Conservation (phyloP, 2,113 vertebrate species). For the Struthio camelus region DNA sequence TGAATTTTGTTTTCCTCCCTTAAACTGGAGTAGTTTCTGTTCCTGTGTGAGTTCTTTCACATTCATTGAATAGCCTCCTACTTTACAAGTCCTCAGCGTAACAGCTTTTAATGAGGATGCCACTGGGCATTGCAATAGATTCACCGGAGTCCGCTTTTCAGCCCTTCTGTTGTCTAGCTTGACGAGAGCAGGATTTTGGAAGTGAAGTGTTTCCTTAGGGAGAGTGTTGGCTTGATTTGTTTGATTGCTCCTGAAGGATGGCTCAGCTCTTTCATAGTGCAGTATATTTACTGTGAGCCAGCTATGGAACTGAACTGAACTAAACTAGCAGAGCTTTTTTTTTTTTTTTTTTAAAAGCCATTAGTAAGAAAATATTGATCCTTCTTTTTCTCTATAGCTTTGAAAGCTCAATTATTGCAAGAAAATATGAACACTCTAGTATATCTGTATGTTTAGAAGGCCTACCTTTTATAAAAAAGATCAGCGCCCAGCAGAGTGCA, state of each 20-base stretch:
- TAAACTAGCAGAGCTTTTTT: neutral
- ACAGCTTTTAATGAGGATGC: neutral
- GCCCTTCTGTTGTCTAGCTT: neutral
- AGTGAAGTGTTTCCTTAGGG: neutral
- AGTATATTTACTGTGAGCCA: fast-evolving
- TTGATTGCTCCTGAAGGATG: neutral
- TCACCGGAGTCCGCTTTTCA: neutral
- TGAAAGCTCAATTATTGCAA: neutral
- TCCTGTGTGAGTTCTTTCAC: too few species aligned
- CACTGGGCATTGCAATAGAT: neutral
- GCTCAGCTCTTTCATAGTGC: neutral
- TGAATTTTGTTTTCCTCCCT: neutral
- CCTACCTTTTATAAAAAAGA: neutral
- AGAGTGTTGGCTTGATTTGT: neutral
- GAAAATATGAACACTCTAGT: neutral
- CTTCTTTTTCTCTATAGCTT: neutral
- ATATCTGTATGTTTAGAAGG: neutral
- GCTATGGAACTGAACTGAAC: neutral
- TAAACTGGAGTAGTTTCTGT: neutral
- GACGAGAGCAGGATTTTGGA: neutral
- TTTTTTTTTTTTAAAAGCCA: neutral
- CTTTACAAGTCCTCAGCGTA: neutral
- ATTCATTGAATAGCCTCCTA: neutral
- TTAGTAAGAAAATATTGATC: neutral
- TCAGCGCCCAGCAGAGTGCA: neutral